Conservation (phyloP, 1,140 invertebrate species). For the Dufourea novaeangliae region DNA sequence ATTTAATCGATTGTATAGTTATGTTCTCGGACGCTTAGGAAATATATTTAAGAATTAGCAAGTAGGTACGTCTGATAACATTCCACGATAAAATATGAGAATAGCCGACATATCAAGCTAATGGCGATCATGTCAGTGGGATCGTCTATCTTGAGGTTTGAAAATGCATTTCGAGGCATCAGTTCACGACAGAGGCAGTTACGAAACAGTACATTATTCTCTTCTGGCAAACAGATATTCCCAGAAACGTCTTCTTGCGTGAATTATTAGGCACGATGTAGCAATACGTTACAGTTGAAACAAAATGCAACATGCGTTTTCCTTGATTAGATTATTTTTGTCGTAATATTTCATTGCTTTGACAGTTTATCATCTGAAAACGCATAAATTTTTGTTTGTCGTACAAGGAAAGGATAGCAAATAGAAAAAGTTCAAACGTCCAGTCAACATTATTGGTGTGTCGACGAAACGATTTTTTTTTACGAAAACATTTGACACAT, state of each 20-base stretch:
- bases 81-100: neutral
- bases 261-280: neutral
- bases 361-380: neutral
- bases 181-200: neutral
- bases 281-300: neutral
- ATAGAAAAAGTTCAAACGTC: too few relatives aligned
- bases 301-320: neutral
- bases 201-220: slow-evolving; percentile 2
- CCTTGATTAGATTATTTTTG: neutral
- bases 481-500: too few relatives aligned
- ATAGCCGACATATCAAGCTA: neutral
- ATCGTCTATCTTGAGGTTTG: neutral
- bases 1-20: neutral
- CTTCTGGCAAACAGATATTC: slow-evolving; percentile 2
- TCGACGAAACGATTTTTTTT: too few relatives aligned
- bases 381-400: neutral
- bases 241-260: neutral
- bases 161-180: neutral
- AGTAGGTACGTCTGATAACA: neutral
- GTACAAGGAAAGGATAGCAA: too few relatives aligned
- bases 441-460: too few relatives aligned
- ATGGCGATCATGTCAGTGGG: neutral
- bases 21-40: neutral
- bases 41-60: neutral
- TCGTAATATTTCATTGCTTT: neutral